Evolutionary conservation across 1,140 invertebrate genomes (phyloP), one percentile per base, ranked within the genome.

Genomic region (Probaryconus sp.): DNA sequence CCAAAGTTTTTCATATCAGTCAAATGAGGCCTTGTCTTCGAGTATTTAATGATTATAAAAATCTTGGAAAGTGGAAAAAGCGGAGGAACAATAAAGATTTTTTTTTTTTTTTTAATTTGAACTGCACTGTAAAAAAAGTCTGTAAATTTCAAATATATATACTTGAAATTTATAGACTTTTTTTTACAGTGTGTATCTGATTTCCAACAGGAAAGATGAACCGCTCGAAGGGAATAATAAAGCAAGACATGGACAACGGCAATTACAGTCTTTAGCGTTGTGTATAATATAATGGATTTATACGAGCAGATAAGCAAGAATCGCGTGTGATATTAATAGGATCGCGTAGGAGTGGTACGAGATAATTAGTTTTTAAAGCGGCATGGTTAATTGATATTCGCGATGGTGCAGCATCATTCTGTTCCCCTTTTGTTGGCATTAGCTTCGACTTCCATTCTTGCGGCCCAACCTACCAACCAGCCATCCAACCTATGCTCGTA

Each of bases 361-460:
- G 50, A 31, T 47, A 55, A 55, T 64, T 53, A 64, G 28, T 64
- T 53, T 64, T 64, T 53, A 35, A 64, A 53, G 48, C 17, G 60
- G 18, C 26, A 26, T 53, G 47, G 45, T 51, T 63, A 64, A 64
- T 64, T 64, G 60, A 64, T 64, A 53, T 64, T 64, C 48, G 38
- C 38, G 28, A 53, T 45, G 38, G 37, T 37, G 38, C 48, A 18
- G 48, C 47, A 45, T 43, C 47, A 40, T 24, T 30, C 48, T 64
- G 11, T 35, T 20, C 13, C 31, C 13, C 33, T 31, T 37, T 9
- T 33, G 16, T 9, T 18, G 28, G 13, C 43, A 58, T 68, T 50
- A 50, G 43, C 43, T 21, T 68, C 45, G 64, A 68, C 64, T 58
- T 68, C 35, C 28, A 68, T 50, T 58, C 64, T 58, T 58, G 43